Evolutionary conservation across 2,888 invertebrate species (phyloP), one percentile per base, ranked within the genome.

Genomic region (Athalia cordata): DNA sequence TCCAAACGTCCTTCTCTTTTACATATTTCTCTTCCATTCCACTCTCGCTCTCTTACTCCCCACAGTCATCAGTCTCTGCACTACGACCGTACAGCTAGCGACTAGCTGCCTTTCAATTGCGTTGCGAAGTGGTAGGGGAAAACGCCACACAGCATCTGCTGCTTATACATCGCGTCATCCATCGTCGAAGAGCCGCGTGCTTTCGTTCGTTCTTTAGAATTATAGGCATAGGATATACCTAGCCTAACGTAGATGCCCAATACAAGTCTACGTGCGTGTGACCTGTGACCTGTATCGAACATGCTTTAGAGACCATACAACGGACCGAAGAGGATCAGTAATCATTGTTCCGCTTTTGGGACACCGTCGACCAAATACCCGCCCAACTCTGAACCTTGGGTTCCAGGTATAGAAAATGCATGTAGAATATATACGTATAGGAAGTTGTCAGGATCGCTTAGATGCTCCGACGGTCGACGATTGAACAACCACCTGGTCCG

Each of bases 141-240:
- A 47, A 52, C 47, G 13, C 72, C 57, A 59, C 72, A 47, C 59
- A 59, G 72, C 72, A 72, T 72, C 72, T 72, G 72, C 72, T 72
- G 57, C 59, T 72, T 59, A 45, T 43, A n/a, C 64, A 43, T 7
- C 8, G 70, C 70, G 47, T 72, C 70, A 59, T 47, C 47, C 72
- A 11, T 11, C 49, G 45, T 43, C 70, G 55, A 45, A 7, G 11
- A 9, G 55, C 70, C 43, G 70, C 57, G 50, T 57, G 70, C 29
- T 29, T 70, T 29, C 55, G 11, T n/a, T 9, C 6, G 55, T 45
- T 59, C 45, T 47, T 47, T 29, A 50, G 47, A 72, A 45, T 47
- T 8, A 15, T 45, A 15, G 43, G n/a, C 15, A 8, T 62, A 62
- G 55, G 4, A 67, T 68, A 11, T 11, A 72, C 47, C 55, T 55